Evolutionary conservation across 2,113 vertebrate species (phyloP).

Genomic region (Aphelocoma coerulescens): DNA sequence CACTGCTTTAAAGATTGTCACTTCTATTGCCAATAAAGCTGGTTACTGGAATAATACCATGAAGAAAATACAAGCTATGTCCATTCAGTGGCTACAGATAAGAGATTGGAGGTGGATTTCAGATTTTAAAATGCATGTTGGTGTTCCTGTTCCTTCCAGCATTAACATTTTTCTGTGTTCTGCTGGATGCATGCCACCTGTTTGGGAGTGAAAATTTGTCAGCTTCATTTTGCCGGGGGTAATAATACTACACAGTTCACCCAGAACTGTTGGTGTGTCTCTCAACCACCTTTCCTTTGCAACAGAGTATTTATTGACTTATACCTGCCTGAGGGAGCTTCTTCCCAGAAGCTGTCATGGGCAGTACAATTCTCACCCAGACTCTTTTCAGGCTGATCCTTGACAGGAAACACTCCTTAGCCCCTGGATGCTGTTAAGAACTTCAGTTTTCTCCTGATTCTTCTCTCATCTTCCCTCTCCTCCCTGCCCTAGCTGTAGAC

Average conservation of each 20-base stretch:
- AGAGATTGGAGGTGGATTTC: background rate
- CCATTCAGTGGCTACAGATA: background rate
- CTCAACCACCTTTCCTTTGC: background rate
- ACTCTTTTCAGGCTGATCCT: background rate
- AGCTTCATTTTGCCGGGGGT: background rate
- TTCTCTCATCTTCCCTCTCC: background rate
- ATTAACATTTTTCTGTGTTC: background rate
- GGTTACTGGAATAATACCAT: background rate
- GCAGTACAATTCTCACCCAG: rapidly evolving
- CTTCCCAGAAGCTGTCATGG: background rate
- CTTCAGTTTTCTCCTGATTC: background rate
- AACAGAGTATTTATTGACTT: background rate
- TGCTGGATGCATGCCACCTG: background rate
- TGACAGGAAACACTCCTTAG: background rate
- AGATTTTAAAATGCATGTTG: background rate
- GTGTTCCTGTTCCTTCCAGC: background rate
- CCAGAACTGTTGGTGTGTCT: background rate
- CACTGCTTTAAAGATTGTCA: background rate
- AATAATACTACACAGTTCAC: background rate
- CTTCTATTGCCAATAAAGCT: background rate
- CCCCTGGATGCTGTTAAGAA: background rate
- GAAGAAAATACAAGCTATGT: background rate
- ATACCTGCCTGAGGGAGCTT: background rate
- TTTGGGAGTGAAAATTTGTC: background rate
- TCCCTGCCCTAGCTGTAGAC: background rate